Percentiles rank a stretch among this genome's conserved stretches.
These are phyloP conservation scores for Cremastinae sp. DNA, from an alignment of 2,888 invertebrate genomes.

Conservation along the genomic window DNA sequence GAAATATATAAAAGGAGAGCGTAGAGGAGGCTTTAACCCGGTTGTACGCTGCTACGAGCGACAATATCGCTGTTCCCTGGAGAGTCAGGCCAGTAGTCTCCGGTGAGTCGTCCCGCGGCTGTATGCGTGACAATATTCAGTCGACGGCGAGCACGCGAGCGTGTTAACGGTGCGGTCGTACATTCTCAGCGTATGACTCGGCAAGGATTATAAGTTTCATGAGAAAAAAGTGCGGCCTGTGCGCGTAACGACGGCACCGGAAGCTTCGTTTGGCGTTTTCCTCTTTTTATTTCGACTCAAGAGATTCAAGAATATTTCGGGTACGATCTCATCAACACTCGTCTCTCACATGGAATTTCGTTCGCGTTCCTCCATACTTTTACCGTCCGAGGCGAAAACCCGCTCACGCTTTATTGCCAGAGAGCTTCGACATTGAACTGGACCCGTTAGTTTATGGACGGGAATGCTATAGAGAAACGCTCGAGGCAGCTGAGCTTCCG, in stretches of 20 bases:
- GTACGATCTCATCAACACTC: not conserved
- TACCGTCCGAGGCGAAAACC: too few species aligned
- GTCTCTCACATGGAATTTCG: too few species aligned
- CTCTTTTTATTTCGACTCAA: not conserved
- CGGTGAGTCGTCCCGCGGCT: conserved; percentile 53
- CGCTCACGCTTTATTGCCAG: too few species aligned
- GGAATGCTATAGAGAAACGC: not conserved
- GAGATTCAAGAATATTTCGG: not conserved
- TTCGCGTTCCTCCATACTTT: too few species aligned
- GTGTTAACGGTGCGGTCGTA: conserved; percentile 3
- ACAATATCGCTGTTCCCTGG: conserved; percentile 27
- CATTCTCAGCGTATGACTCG: not conserved
- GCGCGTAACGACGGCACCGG: conserved; percentile 36
- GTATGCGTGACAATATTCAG: conserved; percentile 9
- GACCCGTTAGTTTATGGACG: too few species aligned
- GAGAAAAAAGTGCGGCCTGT: conserved; percentile 13
- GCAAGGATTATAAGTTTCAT: not conserved
- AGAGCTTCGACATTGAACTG: too few species aligned
- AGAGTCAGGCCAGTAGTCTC: conserved; percentile 47
- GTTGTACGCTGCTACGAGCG: conserved; percentile 11
- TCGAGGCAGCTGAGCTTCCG: not conserved
- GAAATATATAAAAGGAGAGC: conserved; percentile 28
- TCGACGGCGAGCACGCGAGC: conserved; percentile 7
- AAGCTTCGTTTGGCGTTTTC: conserved; percentile 41
- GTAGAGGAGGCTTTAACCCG: conserved; percentile 32